Evolutionary conservation across 2,113 vertebrate species (phyloP).

Genomic region (Oreochromis niloticus): DNA sequence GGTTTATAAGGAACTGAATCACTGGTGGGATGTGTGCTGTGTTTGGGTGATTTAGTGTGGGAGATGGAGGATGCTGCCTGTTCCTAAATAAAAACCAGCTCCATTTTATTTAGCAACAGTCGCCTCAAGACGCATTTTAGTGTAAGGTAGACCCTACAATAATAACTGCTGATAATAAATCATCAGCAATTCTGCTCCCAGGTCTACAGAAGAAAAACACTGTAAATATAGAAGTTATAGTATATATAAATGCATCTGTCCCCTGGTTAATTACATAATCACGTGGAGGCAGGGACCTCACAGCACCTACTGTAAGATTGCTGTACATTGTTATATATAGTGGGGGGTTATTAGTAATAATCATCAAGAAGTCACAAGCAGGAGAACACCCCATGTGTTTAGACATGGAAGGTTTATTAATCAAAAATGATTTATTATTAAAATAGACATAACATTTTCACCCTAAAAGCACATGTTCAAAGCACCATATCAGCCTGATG

Average conservation of each 20-base stretch:
- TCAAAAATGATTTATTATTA: not conserved
- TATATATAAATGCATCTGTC: not conserved
- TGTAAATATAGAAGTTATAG: not conserved
- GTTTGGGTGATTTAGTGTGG: fast-evolving
- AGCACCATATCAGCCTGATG: no score
- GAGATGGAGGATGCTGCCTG: not conserved
- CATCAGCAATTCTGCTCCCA: fast-evolving
- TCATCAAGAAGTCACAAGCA: not conserved
- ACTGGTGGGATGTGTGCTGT: fast-evolving
- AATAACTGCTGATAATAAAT: not conserved
- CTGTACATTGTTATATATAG: not conserved
- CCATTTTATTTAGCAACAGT: not conserved
- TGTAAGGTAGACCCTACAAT: not conserved
- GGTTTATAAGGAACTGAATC: not conserved
- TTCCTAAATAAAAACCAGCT: not conserved
- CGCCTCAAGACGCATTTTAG: not conserved
- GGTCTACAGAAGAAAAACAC: not conserved
- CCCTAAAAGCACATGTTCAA: no score
- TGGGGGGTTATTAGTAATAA: not conserved
- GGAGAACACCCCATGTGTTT: not conserved
- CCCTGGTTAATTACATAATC: not conserved
- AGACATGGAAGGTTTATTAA: not conserved
- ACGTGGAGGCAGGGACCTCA: not conserved
- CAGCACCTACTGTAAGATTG: not conserved
- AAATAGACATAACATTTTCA: not conserved